Evolutionary conservation across 2,797 vertebrate species (phyloP).

Genomic region (Rachycentron canadum): DNA sequence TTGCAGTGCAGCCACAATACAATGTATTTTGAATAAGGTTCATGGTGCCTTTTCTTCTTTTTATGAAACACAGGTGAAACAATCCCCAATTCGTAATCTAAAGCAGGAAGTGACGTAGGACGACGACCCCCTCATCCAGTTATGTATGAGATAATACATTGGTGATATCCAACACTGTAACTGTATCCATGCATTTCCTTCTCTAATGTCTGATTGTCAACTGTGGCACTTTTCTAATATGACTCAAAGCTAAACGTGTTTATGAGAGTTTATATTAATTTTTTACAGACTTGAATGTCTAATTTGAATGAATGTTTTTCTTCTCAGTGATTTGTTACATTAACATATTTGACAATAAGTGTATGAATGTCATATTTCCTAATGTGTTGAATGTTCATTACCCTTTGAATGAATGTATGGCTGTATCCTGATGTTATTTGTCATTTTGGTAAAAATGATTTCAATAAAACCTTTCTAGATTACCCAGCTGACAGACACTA

Average conservation of each 20-base stretch:
- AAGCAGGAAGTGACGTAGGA: not conserved
- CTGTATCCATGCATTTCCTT: not conserved
- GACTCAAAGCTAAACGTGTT: constrained; percentile 6
- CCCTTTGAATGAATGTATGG: constrained; percentile 37
- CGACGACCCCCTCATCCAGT: constrained; percentile 1
- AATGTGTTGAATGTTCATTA: constrained; percentile 12
- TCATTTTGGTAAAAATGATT: not conserved
- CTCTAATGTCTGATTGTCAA: not conserved
- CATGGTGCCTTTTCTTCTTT: not conserved
- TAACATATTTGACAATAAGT: constrained; percentile 13
- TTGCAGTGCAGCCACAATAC: too few relatives aligned
- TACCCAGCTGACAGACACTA: too few relatives aligned
- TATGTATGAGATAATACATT: not conserved
- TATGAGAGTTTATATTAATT: constrained; percentile 2
- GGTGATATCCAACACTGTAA: not conserved
- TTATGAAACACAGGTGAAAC: not conserved
- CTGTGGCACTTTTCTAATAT: not conserved
- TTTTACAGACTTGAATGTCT: constrained; percentile 14
- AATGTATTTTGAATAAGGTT: not conserved
- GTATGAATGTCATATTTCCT: constrained; percentile 17
- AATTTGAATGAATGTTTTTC: constrained; percentile 14
- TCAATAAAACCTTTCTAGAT: constrained; percentile 32
- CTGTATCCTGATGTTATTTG: not conserved
- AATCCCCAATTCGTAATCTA: not conserved
- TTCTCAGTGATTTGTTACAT: constrained; percentile 3